A percentile compares a stretch with the other conserved stretches of the same genome.
phyloP scores from a whole-genome alignment of 2,113 vertebrate species.

The Microtus oregoni region DNA sequence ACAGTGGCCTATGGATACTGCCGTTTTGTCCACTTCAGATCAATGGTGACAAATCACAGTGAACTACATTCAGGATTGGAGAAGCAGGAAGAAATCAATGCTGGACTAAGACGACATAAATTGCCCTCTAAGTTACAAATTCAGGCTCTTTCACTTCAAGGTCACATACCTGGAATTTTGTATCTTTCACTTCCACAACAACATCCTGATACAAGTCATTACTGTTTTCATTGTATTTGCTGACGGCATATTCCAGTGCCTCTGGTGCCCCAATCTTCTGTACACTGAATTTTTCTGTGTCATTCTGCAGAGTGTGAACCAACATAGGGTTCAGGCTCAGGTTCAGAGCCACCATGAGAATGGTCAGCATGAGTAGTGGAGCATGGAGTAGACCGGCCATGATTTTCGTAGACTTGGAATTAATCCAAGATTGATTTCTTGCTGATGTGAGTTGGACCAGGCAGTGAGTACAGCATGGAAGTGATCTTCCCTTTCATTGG shows the following conservation, averaged over 20 bases:
- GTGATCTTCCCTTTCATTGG: not conserved
- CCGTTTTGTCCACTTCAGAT: not conserved
- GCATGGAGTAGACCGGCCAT: not conserved
- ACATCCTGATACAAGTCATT: rapidly evolving
- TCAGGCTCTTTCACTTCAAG: not conserved
- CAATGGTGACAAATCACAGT: not conserved
- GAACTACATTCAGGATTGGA: too few relatives aligned
- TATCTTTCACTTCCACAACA: rapidly evolving
- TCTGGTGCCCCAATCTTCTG: too few relatives aligned
- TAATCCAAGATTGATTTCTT: not conserved
- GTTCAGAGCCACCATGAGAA: not conserved
- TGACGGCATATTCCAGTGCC: not conserved
- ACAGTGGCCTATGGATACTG: not conserved
- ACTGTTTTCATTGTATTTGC: not conserved
- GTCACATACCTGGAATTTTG: rapidly evolving
- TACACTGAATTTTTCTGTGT: too few relatives aligned
- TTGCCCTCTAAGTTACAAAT: not conserved
- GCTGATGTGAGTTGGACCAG: not conserved
- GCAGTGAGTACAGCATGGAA: not conserved
- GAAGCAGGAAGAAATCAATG: not conserved
- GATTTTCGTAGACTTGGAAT: too few relatives aligned
- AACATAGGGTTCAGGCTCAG: not conserved
- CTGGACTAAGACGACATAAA: not conserved
- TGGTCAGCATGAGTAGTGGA: not conserved
- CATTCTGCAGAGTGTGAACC: too few relatives aligned